These are phyloP conservation scores for Orientallactaga bullata DNA, from an alignment of 2,113 vertebrate species.

Conservation along the genomic window DNA sequence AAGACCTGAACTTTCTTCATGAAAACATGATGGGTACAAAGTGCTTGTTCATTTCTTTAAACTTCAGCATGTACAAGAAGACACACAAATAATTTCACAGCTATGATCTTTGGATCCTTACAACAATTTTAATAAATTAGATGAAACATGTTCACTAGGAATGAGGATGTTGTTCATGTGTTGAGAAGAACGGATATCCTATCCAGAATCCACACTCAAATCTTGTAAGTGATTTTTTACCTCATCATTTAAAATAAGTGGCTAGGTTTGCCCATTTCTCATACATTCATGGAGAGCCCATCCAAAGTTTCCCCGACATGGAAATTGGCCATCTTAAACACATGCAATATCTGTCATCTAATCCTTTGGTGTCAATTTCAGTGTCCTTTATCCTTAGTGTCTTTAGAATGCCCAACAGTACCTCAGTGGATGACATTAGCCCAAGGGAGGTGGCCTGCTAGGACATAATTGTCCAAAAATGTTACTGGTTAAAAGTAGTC, in stretches of 20 bases:
- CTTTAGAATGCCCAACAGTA: neutral
- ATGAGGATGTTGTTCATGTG: neutral
- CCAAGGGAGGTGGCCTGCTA: neutral
- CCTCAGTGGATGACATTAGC: neutral
- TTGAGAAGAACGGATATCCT: neutral
- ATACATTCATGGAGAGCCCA: neutral
- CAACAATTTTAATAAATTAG: neutral
- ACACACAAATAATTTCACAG: neutral
- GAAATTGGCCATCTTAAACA: neutral
- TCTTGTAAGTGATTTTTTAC: neutral
- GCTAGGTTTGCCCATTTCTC: neutral
- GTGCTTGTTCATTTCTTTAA: neutral
- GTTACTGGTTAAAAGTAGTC: neutral
- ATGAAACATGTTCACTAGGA: neutral
- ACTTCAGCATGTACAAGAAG: neutral
- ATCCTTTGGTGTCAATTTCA: neutral
- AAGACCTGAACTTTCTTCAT: neutral
- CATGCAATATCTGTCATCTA: neutral
- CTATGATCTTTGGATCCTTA: neutral
- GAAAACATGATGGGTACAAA: neutral
- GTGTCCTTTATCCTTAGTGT: neutral
- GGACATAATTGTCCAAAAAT: neutral
- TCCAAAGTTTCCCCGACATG: neutral
- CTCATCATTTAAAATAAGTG: neutral
- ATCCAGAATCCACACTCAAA: neutral